Evolutionary conservation across 2,797 vertebrate species (phyloP).

Genomic region (Phataginus tricuspis): DNA sequence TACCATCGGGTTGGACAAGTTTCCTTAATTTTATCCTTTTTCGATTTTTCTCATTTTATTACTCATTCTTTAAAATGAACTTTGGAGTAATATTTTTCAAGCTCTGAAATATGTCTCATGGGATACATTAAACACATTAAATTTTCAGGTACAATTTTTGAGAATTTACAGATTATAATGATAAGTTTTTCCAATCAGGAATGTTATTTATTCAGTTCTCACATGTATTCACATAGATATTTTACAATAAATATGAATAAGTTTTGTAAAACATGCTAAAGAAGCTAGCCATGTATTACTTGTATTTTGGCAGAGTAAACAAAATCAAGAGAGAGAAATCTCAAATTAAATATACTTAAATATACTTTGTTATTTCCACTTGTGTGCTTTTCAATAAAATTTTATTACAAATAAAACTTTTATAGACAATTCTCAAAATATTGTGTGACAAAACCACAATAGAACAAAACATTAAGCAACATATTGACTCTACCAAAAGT

Average conservation of each 20-base stretch:
- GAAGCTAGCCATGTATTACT: neutral
- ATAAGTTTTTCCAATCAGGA: neutral
- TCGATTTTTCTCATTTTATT: neutral
- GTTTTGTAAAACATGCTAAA: neutral
- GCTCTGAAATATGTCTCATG: neutral
- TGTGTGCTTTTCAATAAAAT: neutral
- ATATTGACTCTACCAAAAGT: neutral
- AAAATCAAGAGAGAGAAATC: neutral
- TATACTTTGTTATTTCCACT: neutral
- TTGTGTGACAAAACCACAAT: neutral
- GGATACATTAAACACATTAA: neutral
- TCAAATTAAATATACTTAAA: neutral
- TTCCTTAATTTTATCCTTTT: neutral
- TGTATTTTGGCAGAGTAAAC: conserved; percentile 11
- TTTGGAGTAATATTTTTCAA: conserved; percentile 6
- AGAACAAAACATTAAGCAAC: neutral
- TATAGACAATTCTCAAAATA: neutral
- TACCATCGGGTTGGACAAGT: neutral
- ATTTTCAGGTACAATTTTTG: neutral
- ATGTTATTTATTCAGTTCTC: neutral
- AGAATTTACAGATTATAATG: neutral
- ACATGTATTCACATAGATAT: neutral
- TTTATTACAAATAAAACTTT: neutral
- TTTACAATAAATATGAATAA: neutral
- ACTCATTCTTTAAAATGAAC: conserved; percentile 35